These are phyloP conservation scores for Aleiodes alternator DNA, from an alignment of 2,888 invertebrate species.

Conservation along the genomic window DNA sequence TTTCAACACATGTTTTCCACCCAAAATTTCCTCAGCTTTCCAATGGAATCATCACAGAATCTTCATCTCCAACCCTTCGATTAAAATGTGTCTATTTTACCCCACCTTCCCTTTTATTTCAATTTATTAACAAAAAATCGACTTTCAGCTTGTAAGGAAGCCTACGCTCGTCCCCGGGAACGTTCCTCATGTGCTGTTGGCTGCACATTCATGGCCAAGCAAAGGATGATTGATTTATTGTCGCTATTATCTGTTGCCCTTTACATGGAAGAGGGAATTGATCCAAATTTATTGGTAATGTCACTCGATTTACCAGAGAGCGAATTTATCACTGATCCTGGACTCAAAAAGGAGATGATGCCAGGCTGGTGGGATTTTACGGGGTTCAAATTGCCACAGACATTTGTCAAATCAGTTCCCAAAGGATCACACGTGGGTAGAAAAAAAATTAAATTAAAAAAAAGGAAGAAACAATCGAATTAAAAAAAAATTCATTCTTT, in stretches of 20 bases:
- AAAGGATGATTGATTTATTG: constrained; percentile 61
- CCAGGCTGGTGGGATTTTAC: constrained; percentile 72
- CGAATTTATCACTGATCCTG: constrained; percentile 69
- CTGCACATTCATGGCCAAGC: constrained; percentile 68
- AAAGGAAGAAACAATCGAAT: constrained; percentile 8
- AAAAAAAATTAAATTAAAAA: constrained; percentile 21
- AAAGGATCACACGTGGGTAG: constrained; percentile 65
- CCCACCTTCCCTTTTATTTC: no score
- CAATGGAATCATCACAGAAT: no score
- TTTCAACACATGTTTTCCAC: no score
- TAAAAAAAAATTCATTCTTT: no score
- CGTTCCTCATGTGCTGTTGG: constrained; percentile 66
- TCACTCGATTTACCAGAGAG: constrained; percentile 69
- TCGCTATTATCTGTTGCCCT: constrained; percentile 63
- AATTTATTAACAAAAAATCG: background rate
- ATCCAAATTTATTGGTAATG: constrained; percentile 66
- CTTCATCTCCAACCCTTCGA: no score
- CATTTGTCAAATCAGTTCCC: constrained; percentile 71
- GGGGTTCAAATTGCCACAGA: constrained; percentile 71
- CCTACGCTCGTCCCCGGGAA: constrained; percentile 63
- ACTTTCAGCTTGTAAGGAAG: constrained; percentile 70
- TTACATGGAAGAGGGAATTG: constrained; percentile 63
- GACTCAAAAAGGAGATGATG: constrained; percentile 68
- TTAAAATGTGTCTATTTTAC: no score
- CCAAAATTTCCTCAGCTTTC: no score